phyloP scores from a whole-genome alignment of 2,888 invertebrate species.

The Philhelius pedissequus region DNA sequence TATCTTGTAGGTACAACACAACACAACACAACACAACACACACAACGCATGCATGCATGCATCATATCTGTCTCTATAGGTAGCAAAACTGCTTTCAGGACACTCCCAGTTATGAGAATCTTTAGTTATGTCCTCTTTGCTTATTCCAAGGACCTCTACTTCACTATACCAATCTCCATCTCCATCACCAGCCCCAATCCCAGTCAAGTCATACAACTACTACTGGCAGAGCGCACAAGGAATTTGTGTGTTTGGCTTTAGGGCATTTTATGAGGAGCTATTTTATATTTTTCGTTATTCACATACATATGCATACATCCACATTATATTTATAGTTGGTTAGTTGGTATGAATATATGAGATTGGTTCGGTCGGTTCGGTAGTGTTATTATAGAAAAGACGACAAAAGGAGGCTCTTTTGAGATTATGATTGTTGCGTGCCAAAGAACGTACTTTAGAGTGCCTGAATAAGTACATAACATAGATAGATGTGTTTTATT shows the following conservation, averaged over 20 bases:
- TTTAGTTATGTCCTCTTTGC: conserved; percentile 58
- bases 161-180: too few species aligned
- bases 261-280: conserved; percentile 50
- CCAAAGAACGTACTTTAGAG: conserved; percentile 56
- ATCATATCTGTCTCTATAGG: conserved; percentile 8
- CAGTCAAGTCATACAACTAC: too few species aligned
- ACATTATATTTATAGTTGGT: too few species aligned
- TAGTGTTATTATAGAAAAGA: conserved; percentile 2
- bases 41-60: conserved; percentile 46
- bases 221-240: not conserved
- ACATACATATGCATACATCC: not conserved
- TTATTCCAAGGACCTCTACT: conserved; percentile 48
- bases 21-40: not conserved
- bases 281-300: conserved; percentile 29
- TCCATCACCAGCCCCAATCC: too few species aligned
- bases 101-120: conserved; percentile 59
- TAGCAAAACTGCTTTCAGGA: conserved; percentile 52
- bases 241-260: conserved; percentile 24
- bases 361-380: too few species aligned
- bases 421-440: conserved; percentile 65
- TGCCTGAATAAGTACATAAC: conserved; percentile 34
- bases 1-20: too few species aligned
- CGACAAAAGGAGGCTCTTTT: conserved; percentile 49
- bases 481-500: not conserved
- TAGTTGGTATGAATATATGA: not conserved